phyloP scores from a whole-genome alignment of 2,113 vertebrate species.

The Bubo scandiacus region DNA sequence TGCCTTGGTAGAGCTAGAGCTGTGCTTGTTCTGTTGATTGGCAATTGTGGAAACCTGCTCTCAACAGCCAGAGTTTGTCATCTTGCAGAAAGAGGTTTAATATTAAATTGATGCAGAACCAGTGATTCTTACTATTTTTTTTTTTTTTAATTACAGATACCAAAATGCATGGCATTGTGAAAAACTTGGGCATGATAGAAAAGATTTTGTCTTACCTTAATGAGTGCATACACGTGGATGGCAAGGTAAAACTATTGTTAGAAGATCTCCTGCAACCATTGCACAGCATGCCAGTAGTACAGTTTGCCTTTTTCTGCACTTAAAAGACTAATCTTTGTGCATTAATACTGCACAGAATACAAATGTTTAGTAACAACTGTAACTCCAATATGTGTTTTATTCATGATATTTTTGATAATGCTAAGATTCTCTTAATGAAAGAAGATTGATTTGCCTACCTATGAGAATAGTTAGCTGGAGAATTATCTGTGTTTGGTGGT shows the following conservation, averaged over 20 bases:
- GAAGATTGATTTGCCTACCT: not conserved
- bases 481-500: not conserved
- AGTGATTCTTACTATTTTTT: not conserved
- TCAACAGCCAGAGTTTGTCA: not conserved
- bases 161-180: slow-evolving; percentile 84
- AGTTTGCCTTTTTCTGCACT: not conserved
- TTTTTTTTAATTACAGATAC: slow-evolving; percentile 75
- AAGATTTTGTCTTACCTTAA: slow-evolving; percentile 80
- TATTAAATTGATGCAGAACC: not conserved
- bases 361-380: not conserved
- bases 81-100: not conserved
- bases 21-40: not conserved
- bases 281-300: not conserved
- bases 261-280: not conserved
- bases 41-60: not conserved
- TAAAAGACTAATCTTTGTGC: not conserved
- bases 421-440: not conserved
- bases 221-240: slow-evolving; percentile 78
- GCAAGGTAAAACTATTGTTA: slow-evolving; percentile 77
- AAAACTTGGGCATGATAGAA: slow-evolving; percentile 82
- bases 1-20: not conserved
- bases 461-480: not conserved
- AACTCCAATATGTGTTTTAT: not conserved
- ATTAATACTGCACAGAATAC: not conserved
- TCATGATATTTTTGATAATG: not conserved